Conservation (phyloP, 2,797 vertebrate genomes). For the Silurus lanzhouensis region DNA sequence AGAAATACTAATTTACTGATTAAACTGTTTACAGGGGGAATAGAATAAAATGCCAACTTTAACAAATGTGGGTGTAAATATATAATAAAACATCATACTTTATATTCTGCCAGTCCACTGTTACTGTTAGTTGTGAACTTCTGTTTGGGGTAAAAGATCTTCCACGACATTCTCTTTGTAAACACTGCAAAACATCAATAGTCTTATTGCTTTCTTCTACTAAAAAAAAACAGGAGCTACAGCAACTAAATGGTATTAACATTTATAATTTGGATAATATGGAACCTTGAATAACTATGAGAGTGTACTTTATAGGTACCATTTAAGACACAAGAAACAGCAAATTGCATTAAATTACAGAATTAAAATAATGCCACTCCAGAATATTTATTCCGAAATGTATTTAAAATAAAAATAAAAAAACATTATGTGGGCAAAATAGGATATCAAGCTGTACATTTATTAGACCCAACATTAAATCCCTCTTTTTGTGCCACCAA, state of each 20-base stretch:
- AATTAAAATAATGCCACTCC: not conserved
- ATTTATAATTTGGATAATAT: not conserved
- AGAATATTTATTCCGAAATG: too few relatives aligned
- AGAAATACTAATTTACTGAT: not conserved
- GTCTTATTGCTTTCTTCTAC: not conserved
- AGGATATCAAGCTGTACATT: too few relatives aligned
- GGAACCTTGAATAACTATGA: not conserved
- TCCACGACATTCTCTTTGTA: conserved; percentile 80
- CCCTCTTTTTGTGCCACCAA: too few relatives aligned
- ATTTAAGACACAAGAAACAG: not conserved
- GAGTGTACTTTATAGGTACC: not conserved
- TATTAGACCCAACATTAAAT: too few relatives aligned
- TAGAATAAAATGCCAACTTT: not conserved
- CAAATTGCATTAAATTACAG: not conserved
- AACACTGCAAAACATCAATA: conserved; percentile 77
- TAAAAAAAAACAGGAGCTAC: not conserved
- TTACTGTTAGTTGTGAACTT: conserved; percentile 88
- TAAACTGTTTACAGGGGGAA: not conserved
- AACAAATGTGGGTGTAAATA: not conserved
- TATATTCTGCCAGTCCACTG: conserved; percentile 94
- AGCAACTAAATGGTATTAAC: not conserved
- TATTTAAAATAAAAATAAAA: too few relatives aligned
- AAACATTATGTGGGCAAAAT: too few relatives aligned
- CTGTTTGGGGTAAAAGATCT: conserved; percentile 80
- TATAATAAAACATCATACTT: conserved; percentile 78